Percentiles rank a stretch among this genome's conserved stretches.
phyloP scores from a whole-genome alignment of 1,140 invertebrate species.

The Galleria mellonella region DNA sequence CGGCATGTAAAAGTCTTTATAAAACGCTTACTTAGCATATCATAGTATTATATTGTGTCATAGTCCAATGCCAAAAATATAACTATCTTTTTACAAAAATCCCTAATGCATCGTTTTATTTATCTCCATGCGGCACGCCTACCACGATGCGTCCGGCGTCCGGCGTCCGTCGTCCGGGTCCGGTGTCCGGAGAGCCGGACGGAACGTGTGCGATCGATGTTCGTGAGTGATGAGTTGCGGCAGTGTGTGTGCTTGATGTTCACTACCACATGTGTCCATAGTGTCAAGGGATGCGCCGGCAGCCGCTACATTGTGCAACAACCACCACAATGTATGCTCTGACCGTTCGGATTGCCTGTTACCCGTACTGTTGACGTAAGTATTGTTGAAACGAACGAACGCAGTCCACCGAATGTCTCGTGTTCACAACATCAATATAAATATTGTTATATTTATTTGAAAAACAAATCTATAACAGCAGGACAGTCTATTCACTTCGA shows the following conservation, averaged over 20 bases:
- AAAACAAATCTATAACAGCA: no score
- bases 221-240: not conserved
- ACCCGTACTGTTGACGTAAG: constrained; percentile 1
- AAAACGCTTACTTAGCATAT: constrained; percentile 75
- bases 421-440: no score
- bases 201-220: constrained; percentile 6
- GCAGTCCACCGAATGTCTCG: no score
- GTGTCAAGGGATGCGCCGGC: constrained; percentile 1
- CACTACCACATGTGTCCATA: not conserved
- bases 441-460: no score
- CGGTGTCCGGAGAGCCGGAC: not conserved
- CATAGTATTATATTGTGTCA: constrained; percentile 75
- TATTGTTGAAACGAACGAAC: not conserved
- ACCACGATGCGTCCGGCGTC: constrained; percentile 15
- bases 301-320: not conserved
- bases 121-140: constrained; percentile 29
- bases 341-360: no score
- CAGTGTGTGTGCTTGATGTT: constrained; percentile 3
- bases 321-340: no score
- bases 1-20: constrained; percentile 74
- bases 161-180: no score
- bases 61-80: constrained; percentile 75
- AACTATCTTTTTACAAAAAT: constrained; percentile 75
- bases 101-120: constrained; percentile 68
- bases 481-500: no score